Conservation (phyloP, 2,113 vertebrate genomes). For the Xiphophorus couchianus region DNA sequence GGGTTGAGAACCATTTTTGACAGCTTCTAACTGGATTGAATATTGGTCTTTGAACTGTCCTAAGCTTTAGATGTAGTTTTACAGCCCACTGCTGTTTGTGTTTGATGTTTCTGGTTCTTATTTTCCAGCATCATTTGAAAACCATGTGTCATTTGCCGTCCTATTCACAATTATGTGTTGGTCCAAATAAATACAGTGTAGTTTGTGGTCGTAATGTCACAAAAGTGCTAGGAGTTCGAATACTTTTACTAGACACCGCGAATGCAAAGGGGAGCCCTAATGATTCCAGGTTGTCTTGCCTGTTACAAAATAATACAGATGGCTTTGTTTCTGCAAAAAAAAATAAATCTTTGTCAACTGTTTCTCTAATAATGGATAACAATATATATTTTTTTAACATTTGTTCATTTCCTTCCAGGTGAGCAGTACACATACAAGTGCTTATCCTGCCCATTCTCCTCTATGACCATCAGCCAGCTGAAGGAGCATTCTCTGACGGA, state of each 20-base stretch:
- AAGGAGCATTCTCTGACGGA: constrained; percentile 95
- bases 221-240: too few relatives aligned
- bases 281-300: too few relatives aligned
- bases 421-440: constrained; percentile 98
- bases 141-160: not conserved
- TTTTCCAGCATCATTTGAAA: not conserved
- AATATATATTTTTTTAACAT: too few relatives aligned
- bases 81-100: too few relatives aligned
- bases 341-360: too few relatives aligned
- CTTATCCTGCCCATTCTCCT: constrained; percentile 93
- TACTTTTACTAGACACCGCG: too few relatives aligned
- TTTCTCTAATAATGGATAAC: too few relatives aligned
- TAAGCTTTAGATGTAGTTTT: not conserved
- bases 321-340: not conserved
- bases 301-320: not conserved
- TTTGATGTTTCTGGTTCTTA: not conserved
- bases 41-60: not conserved
- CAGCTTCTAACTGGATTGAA: not conserved
- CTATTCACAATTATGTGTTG: not conserved
- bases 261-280: too few relatives aligned
- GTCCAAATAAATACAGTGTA: not conserved
- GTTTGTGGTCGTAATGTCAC: not conserved
- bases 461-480: constrained; percentile 96
- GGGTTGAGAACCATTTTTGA: too few relatives aligned
- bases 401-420: constrained; percentile 74